phyloP scores from a whole-genome alignment of 2,797 vertebrate genomes.

The Gallirallus australis region DNA sequence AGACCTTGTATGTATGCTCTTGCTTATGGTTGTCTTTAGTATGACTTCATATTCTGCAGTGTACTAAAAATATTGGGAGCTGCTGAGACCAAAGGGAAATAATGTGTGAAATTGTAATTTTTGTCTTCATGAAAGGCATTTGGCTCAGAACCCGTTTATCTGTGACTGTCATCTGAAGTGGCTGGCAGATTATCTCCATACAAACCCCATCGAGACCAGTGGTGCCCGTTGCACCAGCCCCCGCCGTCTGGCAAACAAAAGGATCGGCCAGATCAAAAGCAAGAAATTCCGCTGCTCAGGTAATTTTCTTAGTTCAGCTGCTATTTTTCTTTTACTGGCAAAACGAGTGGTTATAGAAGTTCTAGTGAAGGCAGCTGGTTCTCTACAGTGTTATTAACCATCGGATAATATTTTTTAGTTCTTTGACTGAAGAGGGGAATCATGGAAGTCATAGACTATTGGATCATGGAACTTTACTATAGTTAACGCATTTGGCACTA shows the following conservation, averaged over 20 bases:
- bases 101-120: conserved; percentile 58
- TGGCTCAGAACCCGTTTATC: conserved; percentile 98
- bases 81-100: conserved; percentile 52
- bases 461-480: not conserved
- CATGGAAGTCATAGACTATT: not conserved
- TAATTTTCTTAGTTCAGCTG: conserved; percentile 77
- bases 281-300: conserved; percentile 95
- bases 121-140: conserved; percentile 84
- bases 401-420: conserved; percentile 34
- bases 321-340: conserved; percentile 56
- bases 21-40: not conserved
- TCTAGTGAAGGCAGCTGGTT: conserved; percentile 56
- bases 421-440: conserved; percentile 10
- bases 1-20: conserved; percentile 90
- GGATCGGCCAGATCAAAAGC: conserved; percentile 94
- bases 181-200: conserved; percentile 97
- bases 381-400: conserved; percentile 40
- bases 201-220: conserved; percentile 95
- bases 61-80: not conserved
- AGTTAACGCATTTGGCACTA: conserved; percentile 31
- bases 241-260: conserved; percentile 90
- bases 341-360: conserved; percentile 24
- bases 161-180: conserved; percentile 99
- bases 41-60: not conserved
- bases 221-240: conserved; percentile 88